Evolutionary conservation across 2,888 invertebrate species (phyloP).

Genomic region (Eristalinus sepulchralis): DNA sequence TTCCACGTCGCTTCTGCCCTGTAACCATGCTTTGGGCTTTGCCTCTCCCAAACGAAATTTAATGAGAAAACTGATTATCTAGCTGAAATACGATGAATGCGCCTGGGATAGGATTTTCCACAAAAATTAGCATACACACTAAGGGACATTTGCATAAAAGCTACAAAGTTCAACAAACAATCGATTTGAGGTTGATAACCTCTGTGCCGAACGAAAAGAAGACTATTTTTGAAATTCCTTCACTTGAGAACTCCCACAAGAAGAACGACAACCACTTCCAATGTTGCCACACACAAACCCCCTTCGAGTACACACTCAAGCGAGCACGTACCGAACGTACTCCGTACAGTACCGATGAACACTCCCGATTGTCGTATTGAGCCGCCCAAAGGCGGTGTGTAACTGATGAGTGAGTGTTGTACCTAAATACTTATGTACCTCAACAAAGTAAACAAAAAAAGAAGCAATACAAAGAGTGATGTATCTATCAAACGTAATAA

Average conservation of each 20-base stretch:
- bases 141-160: background rate
- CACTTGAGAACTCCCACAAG: background rate
- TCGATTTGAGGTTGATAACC: background rate
- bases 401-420: background rate
- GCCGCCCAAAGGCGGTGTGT: background rate
- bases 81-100: too few relatives aligned
- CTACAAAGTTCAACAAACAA: background rate
- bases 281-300: background rate
- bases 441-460: background rate
- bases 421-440: background rate
- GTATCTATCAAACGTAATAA: slow-evolving; percentile 75
- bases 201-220: background rate
- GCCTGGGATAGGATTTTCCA: background rate
- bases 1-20: too few relatives aligned
- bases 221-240: background rate
- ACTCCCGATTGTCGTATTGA: too few relatives aligned
- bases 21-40: too few relatives aligned
- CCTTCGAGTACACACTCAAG: background rate
- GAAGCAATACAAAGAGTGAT: background rate
- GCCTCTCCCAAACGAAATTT: too few relatives aligned
- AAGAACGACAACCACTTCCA: background rate
- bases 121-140: background rate
- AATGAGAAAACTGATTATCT: too few relatives aligned
- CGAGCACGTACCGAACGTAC: background rate
- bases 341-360: too few relatives aligned